Evolutionary conservation across 2,888 invertebrate genomes (phyloP), one percentile per base, ranked within the genome.

Genomic region (Calephelis perditalis): DNA sequence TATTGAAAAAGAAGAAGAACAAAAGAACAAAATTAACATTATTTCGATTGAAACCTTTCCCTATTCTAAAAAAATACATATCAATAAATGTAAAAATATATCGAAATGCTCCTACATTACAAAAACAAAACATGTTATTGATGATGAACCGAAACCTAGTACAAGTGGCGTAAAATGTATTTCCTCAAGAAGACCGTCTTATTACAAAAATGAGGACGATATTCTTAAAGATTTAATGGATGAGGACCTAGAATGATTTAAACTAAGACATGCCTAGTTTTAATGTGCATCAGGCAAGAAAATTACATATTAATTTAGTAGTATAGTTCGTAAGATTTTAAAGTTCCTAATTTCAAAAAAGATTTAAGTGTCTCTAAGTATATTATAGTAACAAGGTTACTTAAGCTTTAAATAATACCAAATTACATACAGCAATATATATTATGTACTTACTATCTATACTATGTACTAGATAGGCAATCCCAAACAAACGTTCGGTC

Each of bases 111-210:
- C 45, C n/a, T 45, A 45, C 45, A 45, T 10, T 45, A n/a, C 45
- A 1, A 45, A 45, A 5, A 45, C 45, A 45, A 45, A 45, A 45
- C 11, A 45, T n/a, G n/a, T 45, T 9, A 45, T n/a, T 45, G n/a
- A 45, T 45, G 10, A 45, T 45, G 45, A 45, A 45, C 45, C 45
- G 45, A 45, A 45, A 45, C 45, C 45, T 45, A 11, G 45, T 9
- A 45, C 45, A 45, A 45, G 45, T 45, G 45, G 45, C n/a, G n/a
- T 45, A n/a, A 45, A 45, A 11, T 45, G n/a, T n/a, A 45, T 45
- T 45, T n/a, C 11, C n/a, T 10, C 45, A n/a, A 45, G 45, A 45
- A 10, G 45, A 45, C 45, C 45, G 11, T 45, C 45, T 45, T 45
- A 45, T n/a, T 45, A 45, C 45, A 45, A 5, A 9, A n/a, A 45